Conservation (phyloP, 2,797 vertebrate genomes). For the Chrysocyon brachyurus region DNA sequence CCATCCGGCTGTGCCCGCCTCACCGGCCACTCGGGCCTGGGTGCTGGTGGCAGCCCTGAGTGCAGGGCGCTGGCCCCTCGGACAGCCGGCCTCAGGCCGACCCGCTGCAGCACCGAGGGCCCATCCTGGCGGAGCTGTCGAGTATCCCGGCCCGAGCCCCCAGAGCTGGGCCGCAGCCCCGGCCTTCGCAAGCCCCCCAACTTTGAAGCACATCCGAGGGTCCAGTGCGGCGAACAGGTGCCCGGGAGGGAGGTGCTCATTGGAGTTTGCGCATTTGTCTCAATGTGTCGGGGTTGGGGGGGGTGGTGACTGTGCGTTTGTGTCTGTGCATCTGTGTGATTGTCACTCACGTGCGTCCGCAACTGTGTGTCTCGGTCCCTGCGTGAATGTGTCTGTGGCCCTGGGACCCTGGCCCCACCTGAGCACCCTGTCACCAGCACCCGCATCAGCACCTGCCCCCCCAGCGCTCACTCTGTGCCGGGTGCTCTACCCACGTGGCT, state of each 20-base stretch:
- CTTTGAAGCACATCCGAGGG: not conserved
- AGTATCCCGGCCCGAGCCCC: not conserved
- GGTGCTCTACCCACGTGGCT: not conserved
- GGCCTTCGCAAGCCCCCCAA: not conserved
- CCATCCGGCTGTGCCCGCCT: not conserved
- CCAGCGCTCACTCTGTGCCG: not conserved
- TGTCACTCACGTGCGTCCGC: not conserved
- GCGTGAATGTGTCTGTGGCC: accelerated
- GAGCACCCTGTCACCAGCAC: accelerated
- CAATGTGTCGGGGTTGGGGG: not conserved
- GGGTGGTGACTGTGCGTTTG: accelerated
- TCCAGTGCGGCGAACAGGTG: not conserved
- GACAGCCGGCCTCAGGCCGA: not conserved
- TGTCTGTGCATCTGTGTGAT: not conserved
- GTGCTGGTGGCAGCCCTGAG: no score
- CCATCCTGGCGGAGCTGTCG: not conserved
- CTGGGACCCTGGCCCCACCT: not conserved
- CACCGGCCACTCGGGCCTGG: not conserved
- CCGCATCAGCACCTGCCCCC: accelerated
- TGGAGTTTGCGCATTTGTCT: not conserved
- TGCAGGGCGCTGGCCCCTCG: not conserved
- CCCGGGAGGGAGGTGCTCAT: not conserved
- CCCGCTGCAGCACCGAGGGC: not conserved
- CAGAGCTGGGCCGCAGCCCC: not conserved
- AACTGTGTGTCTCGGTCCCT: not conserved